A percentile compares a stretch with the other conserved stretches of the same genome.
Conservation (phyloP, 1,140 invertebrate genomes). For the Augochlora pura region DNA sequence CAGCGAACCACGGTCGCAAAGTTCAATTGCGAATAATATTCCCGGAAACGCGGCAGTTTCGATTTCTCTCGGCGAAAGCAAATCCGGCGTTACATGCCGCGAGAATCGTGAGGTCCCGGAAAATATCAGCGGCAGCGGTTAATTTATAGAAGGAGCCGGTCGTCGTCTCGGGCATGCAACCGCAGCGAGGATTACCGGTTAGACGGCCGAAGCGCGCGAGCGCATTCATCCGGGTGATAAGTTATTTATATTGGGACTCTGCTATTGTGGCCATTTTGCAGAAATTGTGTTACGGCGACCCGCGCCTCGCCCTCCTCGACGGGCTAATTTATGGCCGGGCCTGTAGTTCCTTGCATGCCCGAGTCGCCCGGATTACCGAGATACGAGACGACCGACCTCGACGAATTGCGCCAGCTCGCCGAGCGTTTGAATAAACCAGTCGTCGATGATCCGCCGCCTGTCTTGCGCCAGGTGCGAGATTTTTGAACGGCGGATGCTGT, state of each 20-base stretch:
- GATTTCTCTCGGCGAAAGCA: too few relatives aligned
- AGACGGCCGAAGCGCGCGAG: conserved; percentile 3
- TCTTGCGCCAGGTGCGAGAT: too few relatives aligned
- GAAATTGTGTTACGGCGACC: conserved; percentile 26
- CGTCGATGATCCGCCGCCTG: background rate
- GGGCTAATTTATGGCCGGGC: conserved; percentile 47
- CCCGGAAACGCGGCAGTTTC: too few relatives aligned
- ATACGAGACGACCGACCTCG: background rate
- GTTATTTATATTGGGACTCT: conserved; percentile 53
- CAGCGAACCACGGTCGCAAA: too few relatives aligned
- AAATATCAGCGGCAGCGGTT: background rate
- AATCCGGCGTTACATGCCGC: background rate
- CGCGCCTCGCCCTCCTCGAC: conserved; percentile 5
- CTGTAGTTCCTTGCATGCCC: conserved; percentile 8
- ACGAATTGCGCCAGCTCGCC: background rate
- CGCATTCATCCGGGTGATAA: conserved; percentile 32
- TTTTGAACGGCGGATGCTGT: too few relatives aligned
- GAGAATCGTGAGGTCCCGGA: background rate
- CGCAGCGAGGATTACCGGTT: conserved; percentile 27
- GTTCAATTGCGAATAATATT: too few relatives aligned
- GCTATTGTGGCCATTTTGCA: conserved; percentile 35
- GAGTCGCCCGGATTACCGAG: conserved; percentile 6
- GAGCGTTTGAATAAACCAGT: conserved; percentile 3
- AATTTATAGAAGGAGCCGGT: background rate
- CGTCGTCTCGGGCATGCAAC: background rate